Percentiles rank a stretch among this genome's conserved stretches.
These are phyloP conservation scores for Typhlichthys subterraneus DNA, from an alignment of 2,797 vertebrate genomes.

Conservation along the genomic window DNA sequence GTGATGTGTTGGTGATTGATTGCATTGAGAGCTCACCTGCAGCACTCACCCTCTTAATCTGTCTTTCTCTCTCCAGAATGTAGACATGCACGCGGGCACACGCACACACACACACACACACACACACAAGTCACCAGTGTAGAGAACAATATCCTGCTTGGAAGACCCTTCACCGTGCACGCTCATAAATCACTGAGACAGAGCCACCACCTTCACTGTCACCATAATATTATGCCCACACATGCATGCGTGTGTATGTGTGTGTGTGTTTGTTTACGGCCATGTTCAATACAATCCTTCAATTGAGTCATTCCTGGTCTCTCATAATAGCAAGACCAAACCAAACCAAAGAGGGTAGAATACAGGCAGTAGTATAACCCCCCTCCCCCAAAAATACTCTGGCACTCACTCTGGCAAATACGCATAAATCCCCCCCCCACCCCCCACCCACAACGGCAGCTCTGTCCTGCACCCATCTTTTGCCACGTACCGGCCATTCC, in stretches of 20 bases:
- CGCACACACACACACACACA: conserved; percentile 40
- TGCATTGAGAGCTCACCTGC: conserved; percentile 78
- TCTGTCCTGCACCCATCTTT: conserved; percentile 37
- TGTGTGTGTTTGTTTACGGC: conserved; percentile 17
- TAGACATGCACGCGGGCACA: conserved; percentile 29
- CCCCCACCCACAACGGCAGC: conserved; percentile 50
- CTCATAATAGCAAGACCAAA: conserved; percentile 37
- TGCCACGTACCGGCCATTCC: conserved; percentile 66
- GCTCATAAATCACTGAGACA: conserved; percentile 85
- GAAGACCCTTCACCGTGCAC: conserved; percentile 78
- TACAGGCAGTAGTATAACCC: conserved; percentile 34
- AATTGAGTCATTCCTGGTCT: conserved; percentile 32
- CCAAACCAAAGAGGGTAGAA: conserved; percentile 45
- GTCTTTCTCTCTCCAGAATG: conserved; percentile 50
- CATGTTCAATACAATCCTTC: conserved; percentile 38
- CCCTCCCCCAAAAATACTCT: conserved; percentile 48
- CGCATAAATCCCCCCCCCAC: conserved; percentile 3
- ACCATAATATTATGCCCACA: conserved; percentile 63
- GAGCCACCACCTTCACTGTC: conserved; percentile 82
- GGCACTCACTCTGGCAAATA: conserved; percentile 56
- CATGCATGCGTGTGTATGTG: conserved; percentile 10
- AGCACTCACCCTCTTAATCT: conserved; percentile 69
- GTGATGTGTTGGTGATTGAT: conserved; percentile 78
- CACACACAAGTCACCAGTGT: conserved; percentile 72
- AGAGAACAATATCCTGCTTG: conserved; percentile 84